phyloP scores from a whole-genome alignment of 2,797 vertebrate species.

The Poecilia velifera region DNA sequence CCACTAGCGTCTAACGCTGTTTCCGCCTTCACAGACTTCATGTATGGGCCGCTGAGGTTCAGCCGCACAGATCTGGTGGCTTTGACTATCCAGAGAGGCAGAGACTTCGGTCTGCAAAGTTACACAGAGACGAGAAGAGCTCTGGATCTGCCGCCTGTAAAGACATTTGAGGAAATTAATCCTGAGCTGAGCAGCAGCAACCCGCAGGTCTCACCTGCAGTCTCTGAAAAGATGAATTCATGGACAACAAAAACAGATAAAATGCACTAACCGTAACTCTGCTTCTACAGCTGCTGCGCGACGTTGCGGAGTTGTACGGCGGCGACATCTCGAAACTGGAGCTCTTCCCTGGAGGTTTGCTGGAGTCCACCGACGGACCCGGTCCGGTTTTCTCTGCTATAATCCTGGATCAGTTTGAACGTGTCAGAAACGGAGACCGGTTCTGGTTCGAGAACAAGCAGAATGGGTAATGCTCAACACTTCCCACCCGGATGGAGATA shows the following conservation, averaged over 20 bases:
- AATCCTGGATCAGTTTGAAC: constrained; percentile 90
- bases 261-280: constrained; percentile 19
- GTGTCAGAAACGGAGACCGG: constrained; percentile 91
- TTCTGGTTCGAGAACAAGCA: constrained; percentile 98
- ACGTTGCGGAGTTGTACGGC: constrained; percentile 80
- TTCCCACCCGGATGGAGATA: neutral
- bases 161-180: constrained; percentile 83
- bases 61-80: constrained; percentile 90
- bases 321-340: constrained; percentile 85
- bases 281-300: constrained; percentile 69
- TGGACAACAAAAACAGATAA: neutral
- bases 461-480: constrained; percentile 84
- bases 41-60: constrained; percentile 90
- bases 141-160: constrained; percentile 76
- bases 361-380: constrained; percentile 82
- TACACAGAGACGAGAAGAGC: constrained; percentile 83
- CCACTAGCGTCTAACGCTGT: neutral
- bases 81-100: constrained; percentile 87
- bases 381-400: constrained; percentile 87
- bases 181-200: constrained; percentile 65
- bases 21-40: constrained; percentile 84
- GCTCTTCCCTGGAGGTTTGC: constrained; percentile 88
- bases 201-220: constrained; percentile 70
- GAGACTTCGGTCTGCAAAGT: constrained; percentile 93
- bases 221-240: neutral